phyloP scores from a whole-genome alignment of 2,888 invertebrate genomes.

The Tyria jacobaeae region DNA sequence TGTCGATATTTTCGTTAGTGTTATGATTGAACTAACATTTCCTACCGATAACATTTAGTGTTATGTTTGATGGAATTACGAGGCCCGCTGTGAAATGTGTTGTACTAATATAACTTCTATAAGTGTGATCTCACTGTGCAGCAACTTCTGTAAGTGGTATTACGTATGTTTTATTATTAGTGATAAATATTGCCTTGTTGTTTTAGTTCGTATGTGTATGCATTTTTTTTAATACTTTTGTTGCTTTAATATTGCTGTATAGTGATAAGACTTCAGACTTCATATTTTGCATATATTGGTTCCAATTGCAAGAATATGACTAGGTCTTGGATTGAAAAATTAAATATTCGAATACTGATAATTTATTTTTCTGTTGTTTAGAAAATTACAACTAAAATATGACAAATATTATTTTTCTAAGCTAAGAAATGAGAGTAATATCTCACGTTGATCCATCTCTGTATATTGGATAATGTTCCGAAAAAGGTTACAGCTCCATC shows the following conservation, averaged over 20 bases:
- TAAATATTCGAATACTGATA: no score
- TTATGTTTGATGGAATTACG: slow-evolving; percentile 67
- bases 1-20: slow-evolving; percentile 51
- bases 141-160: slow-evolving; percentile 52
- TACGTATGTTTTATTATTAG: slow-evolving; percentile 45
- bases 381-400: no score
- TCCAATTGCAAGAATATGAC: no score
- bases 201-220: slow-evolving; percentile 22
- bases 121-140: slow-evolving; percentile 67
- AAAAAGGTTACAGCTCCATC: background rate
- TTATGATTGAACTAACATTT: slow-evolving; percentile 58
- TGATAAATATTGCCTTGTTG: slow-evolving; percentile 32
- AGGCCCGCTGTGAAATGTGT: slow-evolving; percentile 69
- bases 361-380: no score
- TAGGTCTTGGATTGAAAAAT: no score
- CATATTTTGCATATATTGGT: no score
- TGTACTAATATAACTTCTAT: slow-evolving; percentile 66
- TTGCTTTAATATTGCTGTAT: no score
- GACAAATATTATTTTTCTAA: no score
- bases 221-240: no score
- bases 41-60: slow-evolving; percentile 63
- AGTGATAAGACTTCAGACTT: no score
- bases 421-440: no score
- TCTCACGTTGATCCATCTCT: no score
- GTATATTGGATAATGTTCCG: background rate